phyloP scores from a whole-genome alignment of 2,797 vertebrate species.

The Scomberomorus guttatus region DNA sequence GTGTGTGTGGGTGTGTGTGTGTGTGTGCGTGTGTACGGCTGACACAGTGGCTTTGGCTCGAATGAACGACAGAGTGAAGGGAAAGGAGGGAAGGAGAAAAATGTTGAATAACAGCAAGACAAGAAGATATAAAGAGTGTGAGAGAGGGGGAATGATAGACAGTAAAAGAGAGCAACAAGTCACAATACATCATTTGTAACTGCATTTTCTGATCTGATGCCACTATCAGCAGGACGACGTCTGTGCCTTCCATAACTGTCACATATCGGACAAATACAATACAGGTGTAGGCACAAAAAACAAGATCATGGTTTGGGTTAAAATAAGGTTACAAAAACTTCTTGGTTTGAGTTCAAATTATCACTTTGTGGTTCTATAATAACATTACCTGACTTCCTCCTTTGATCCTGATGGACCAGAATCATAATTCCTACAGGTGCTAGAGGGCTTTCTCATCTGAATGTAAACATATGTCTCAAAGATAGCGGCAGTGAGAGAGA shows the following conservation, averaged over 20 bases:
- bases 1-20: neutral
- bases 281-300: too few relatives aligned
- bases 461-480: neutral
- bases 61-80: constrained; percentile 26
- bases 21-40: neutral
- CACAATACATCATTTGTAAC: too few relatives aligned
- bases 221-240: too few relatives aligned
- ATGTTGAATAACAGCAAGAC: constrained; percentile 26
- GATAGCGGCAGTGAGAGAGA: too few relatives aligned
- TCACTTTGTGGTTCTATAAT: too few relatives aligned
- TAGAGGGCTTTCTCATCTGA: neutral
- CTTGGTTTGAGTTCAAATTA: too few relatives aligned
- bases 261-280: too few relatives aligned
- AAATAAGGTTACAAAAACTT: too few relatives aligned
- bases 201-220: too few relatives aligned
- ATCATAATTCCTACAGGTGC: neutral
- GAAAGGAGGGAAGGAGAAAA: constrained; percentile 10
- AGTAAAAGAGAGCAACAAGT: neutral
- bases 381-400: neutral
- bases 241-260: too few relatives aligned
- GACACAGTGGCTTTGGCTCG: constrained; percentile 30
- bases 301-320: too few relatives aligned
- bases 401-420: neutral
- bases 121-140: constrained; percentile 17
- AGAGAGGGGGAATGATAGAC: constrained; percentile 8